phyloP scores from a whole-genome alignment of 2,113 vertebrate genomes.

The Otis tarda region DNA sequence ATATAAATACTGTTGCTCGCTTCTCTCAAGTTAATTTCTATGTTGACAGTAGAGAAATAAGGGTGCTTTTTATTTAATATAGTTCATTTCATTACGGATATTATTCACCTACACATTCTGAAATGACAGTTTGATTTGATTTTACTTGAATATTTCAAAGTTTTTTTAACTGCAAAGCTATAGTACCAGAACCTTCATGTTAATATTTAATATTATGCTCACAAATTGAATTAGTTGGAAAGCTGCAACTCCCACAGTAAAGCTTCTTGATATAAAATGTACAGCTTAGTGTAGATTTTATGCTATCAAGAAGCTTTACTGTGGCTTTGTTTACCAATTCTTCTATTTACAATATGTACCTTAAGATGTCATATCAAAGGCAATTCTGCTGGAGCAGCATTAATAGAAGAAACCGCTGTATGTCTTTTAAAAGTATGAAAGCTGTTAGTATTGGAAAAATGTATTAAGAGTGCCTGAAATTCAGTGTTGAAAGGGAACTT shows the following conservation, averaged over 20 bases:
- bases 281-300: not conserved
- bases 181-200: not conserved
- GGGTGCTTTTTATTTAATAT: conserved; percentile 2
- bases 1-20: not conserved
- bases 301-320: not conserved
- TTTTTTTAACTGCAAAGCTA: not conserved
- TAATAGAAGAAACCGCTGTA: not conserved
- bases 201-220: not conserved
- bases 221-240: conserved; percentile 18
- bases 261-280: not conserved
- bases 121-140: conserved; percentile 36
- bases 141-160: conserved; percentile 6
- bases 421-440: not conserved
- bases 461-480: not conserved
- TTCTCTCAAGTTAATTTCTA: conserved; percentile 17
- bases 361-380: not conserved
- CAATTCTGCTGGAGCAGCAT: not conserved
- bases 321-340: not conserved
- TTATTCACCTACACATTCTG: not conserved
- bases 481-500: not conserved
- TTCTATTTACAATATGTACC: not conserved
- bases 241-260: not conserved
- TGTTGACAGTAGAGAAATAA: not conserved
- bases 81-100: conserved; percentile 5
- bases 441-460: not conserved